These are phyloP conservation scores for Sinocyclocheilus rhinocerous DNA, from an alignment of 2,113 vertebrate species.

Conservation along the genomic window DNA sequence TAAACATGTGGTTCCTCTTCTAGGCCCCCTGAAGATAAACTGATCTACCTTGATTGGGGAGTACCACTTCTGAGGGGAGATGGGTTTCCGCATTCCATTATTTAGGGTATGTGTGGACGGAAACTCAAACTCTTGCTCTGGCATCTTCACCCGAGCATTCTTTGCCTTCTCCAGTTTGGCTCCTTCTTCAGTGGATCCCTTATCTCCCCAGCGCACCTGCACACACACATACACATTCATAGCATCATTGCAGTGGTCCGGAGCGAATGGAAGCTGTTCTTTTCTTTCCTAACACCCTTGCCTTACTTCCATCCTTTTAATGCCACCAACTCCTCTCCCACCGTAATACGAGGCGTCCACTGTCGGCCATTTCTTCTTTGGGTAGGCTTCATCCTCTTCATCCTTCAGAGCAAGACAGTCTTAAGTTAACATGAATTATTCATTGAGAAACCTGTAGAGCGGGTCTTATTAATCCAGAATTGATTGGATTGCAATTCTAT, in stretches of 20 bases:
- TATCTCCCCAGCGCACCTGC: constrained; percentile 97
- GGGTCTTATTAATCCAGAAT: background rate
- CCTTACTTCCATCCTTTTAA: constrained; percentile 96
- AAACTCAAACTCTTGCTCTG: constrained; percentile 85
- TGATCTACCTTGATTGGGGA: constrained; percentile 90
- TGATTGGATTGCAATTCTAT: background rate
- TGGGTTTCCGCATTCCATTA: constrained; percentile 73
- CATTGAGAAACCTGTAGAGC: no score
- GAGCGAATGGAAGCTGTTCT: background rate
- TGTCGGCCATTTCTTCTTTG: constrained; percentile 78
- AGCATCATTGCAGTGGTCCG: background rate
- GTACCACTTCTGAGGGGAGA: constrained; percentile 87
- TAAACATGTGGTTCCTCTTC: background rate
- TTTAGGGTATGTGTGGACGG: constrained; percentile 78
- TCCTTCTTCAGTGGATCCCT: constrained; percentile 95
- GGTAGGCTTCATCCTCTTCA: constrained; percentile 71
- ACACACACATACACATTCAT: constrained; percentile 21
- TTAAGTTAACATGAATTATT: background rate
- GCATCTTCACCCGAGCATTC: constrained; percentile 93
- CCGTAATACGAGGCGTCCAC: constrained; percentile 98
- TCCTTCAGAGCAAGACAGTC: constrained; percentile 62
- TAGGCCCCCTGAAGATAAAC: background rate
- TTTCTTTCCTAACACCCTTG: background rate
- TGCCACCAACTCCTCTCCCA: constrained; percentile 93
- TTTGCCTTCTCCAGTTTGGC: constrained; percentile 96